Conservation (phyloP, 1,140 invertebrate genomes). For the fruit fly (Drosophila melanogaster) region DNA sequence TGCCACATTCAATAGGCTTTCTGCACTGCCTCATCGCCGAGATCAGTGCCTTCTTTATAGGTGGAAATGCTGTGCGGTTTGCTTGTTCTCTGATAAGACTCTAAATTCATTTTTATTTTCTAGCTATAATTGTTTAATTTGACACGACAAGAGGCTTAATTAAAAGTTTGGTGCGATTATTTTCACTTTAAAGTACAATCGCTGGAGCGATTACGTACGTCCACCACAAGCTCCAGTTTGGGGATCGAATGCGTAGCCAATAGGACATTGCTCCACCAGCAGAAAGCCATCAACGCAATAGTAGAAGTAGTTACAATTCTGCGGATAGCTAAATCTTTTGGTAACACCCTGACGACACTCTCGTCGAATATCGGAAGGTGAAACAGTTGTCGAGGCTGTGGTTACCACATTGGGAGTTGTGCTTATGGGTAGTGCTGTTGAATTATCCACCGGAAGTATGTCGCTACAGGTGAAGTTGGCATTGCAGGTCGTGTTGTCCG, state of each 20-base stretch:
- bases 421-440: neutral
- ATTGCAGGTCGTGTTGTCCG: slow-evolving; percentile 16
- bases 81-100: slow-evolving; percentile 47
- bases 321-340: slow-evolving; percentile 60
- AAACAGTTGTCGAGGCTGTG: slow-evolving; percentile 3
- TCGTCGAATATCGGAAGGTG: slow-evolving; percentile 35
- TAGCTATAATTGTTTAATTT: slow-evolving; percentile 39
- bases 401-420: neutral
- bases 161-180: slow-evolving; percentile 35
- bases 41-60: slow-evolving; percentile 61
- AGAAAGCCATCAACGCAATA: slow-evolving; percentile 68
- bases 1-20: slow-evolving; percentile 54
- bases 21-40: slow-evolving; percentile 44
- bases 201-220: slow-evolving; percentile 2
- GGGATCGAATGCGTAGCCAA: slow-evolving; percentile 52
- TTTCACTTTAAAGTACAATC: slow-evolving; percentile 24
- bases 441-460: neutral
- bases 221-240: slow-evolving; percentile 38
- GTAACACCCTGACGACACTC: slow-evolving; percentile 55
- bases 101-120: slow-evolving; percentile 67
- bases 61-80: neutral
- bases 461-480: slow-evolving; percentile 20
- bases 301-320: slow-evolving; percentile 79
- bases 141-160: slow-evolving; percentile 53
- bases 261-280: slow-evolving; percentile 71